Percentiles rank a stretch among this genome's conserved stretches.
These are phyloP conservation scores for Nyctibius grandis DNA, from an alignment of 2,797 vertebrate species.

Conservation along the genomic window DNA sequence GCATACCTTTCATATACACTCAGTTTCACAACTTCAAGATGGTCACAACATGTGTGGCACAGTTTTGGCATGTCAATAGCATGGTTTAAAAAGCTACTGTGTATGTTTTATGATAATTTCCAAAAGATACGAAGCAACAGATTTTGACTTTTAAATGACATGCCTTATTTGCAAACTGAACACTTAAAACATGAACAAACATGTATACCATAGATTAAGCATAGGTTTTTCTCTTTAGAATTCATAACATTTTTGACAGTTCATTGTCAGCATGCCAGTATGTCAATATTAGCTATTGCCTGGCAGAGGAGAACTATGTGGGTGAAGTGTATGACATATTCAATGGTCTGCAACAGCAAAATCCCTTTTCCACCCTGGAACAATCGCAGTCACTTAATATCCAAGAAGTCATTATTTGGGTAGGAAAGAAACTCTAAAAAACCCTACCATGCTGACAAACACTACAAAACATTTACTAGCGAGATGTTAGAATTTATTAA, in stretches of 20 bases:
- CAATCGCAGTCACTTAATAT: neutral
- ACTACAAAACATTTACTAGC: neutral
- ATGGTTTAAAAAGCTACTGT: neutral
- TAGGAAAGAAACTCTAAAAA: neutral
- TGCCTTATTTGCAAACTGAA: neutral
- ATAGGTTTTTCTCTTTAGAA: neutral
- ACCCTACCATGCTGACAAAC: neutral
- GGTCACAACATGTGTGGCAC: neutral
- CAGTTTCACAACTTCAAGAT: neutral
- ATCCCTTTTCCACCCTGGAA: neutral
- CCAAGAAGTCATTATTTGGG: neutral
- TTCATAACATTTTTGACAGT: neutral
- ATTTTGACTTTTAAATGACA: neutral
- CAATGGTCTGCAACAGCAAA: neutral
- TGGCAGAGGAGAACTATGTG: neutral
- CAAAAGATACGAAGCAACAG: neutral
- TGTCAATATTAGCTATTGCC: neutral
- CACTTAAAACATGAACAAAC: neutral
- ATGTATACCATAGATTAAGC: neutral
- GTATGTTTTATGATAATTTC: neutral
- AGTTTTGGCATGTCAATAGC: neutral
- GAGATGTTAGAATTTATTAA: conserved; percentile 18
- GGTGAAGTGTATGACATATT: neutral
- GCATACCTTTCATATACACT: neutral
- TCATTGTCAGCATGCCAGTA: neutral